These are phyloP conservation scores for Xestia ashworthii DNA, from an alignment of 2,888 invertebrate genomes.

Conservation along the genomic window DNA sequence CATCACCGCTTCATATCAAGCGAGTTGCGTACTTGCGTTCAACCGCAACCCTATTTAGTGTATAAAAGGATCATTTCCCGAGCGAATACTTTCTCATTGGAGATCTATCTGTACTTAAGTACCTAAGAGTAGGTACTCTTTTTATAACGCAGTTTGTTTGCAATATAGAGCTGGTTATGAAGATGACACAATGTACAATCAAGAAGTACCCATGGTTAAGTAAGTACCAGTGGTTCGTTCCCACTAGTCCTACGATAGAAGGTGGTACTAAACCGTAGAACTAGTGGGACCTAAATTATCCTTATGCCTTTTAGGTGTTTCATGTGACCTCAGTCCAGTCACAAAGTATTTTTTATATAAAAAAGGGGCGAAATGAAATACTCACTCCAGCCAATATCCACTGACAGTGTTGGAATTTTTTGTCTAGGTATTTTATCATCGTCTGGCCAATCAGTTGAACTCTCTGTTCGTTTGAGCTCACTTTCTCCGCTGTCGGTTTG, in stretches of 20 bases:
- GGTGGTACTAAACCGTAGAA: no score
- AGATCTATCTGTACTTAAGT: neutral
- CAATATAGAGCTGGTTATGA: no score
- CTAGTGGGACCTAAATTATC: neutral
- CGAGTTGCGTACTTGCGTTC: neutral
- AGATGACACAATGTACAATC: no score
- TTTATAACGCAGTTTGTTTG: no score
- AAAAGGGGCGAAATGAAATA: constrained; percentile 12
- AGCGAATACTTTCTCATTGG: neutral
- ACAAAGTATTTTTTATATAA: neutral
- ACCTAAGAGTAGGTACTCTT: no score
- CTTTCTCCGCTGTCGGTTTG: neutral
- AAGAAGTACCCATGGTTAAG: no score
- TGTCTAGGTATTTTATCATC: constrained; percentile 10
- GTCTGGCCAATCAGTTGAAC: neutral
- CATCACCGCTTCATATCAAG: no score
- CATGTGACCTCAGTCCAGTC: neutral
- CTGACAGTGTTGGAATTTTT: constrained; percentile 13
- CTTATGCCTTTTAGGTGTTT: neutral
- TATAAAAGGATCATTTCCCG: neutral
- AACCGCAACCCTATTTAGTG: neutral
- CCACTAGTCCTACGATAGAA: no score
- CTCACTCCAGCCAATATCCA: constrained; percentile 59
- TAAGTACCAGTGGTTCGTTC: no score
- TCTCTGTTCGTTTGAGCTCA: constrained; percentile 9